These are phyloP conservation scores for Camponotus floridanus DNA, from an alignment of 1,140 invertebrate species.

Conservation along the genomic window DNA sequence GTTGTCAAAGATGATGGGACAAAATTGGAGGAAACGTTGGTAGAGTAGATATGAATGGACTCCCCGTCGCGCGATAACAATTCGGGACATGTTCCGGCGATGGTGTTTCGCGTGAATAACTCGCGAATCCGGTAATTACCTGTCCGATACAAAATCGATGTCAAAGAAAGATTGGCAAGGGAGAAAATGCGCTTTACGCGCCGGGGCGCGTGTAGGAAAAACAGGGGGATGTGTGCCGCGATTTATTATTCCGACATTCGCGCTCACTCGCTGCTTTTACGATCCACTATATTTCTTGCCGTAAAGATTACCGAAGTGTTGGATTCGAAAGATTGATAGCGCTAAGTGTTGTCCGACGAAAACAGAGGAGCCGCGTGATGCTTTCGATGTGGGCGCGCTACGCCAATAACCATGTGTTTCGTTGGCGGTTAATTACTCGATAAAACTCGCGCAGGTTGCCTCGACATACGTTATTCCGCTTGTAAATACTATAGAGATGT, in stretches of 20 bases:
- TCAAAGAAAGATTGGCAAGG: slow-evolving; percentile 70
- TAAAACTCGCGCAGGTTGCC: slow-evolving; percentile 30
- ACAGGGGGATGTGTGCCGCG: slow-evolving; percentile 31
- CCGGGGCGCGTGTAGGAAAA: slow-evolving; percentile 37
- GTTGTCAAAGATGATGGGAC: too few species aligned
- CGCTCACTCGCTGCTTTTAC: slow-evolving; percentile 53
- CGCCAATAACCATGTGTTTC: slow-evolving; percentile 40
- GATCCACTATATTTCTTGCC: slow-evolving; percentile 65
- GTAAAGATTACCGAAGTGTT: slow-evolving; percentile 57
- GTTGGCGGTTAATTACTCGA: slow-evolving; percentile 44
- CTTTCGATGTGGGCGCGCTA: neutral
- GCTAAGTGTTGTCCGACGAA: slow-evolving; percentile 37
- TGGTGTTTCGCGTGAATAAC: slow-evolving; percentile 72
- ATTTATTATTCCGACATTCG: slow-evolving; percentile 73
- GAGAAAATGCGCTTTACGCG: slow-evolving; percentile 68
- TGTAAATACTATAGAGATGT: neutral
- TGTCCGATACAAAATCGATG: slow-evolving; percentile 79
- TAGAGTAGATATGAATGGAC: slow-evolving; percentile 1
- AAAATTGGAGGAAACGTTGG: neutral
- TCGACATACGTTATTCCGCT: neutral
- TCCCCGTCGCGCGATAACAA: slow-evolving; percentile 63
- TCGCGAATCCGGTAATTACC: slow-evolving; percentile 77
- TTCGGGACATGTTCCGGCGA: slow-evolving; percentile 69
- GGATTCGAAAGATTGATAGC: slow-evolving; percentile 42
- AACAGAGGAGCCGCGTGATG: slow-evolving; percentile 40